Conservation (phyloP, 2,888 invertebrate species). For the Adineta ricciae region DNA sequence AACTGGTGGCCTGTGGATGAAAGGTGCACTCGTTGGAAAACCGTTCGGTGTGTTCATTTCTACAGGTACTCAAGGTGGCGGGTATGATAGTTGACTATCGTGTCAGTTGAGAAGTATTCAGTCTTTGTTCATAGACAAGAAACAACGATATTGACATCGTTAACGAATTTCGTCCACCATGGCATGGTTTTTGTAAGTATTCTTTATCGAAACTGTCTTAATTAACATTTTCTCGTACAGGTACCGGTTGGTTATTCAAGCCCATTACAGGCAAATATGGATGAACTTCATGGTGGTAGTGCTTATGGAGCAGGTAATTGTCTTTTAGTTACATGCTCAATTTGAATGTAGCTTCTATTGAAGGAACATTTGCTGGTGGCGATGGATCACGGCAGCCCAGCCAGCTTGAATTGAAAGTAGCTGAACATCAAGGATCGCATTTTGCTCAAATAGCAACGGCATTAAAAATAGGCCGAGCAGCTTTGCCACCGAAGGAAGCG, state of each 20-base stretch:
- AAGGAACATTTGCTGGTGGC: not conserved
- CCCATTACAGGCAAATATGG: not conserved
- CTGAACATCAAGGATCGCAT: conserved; percentile 1
- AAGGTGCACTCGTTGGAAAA: conserved; percentile 13
- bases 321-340: not conserved
- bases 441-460: not conserved
- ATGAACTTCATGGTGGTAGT: conserved; percentile 12
- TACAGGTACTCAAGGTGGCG: not conserved
- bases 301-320: not conserved
- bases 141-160: conserved; percentile 26
- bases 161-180: conserved; percentile 31
- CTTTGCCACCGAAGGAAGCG: not conserved
- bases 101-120: not conserved
- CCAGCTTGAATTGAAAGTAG: not conserved
- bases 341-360: not conserved
- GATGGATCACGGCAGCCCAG: not conserved
- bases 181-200: conserved; percentile 27
- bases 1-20: conserved; percentile 32
- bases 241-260: conserved; percentile 6
- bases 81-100: not conserved
- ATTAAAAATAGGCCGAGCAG: conserved; percentile 1
- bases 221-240: not conserved
- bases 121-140: conserved; percentile 24
- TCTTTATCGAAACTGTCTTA: not conserved
- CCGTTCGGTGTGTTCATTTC: not conserved